These are phyloP conservation scores for Megaceryle alcyon DNA, from an alignment of 2,797 vertebrate species.

Conservation along the genomic window DNA sequence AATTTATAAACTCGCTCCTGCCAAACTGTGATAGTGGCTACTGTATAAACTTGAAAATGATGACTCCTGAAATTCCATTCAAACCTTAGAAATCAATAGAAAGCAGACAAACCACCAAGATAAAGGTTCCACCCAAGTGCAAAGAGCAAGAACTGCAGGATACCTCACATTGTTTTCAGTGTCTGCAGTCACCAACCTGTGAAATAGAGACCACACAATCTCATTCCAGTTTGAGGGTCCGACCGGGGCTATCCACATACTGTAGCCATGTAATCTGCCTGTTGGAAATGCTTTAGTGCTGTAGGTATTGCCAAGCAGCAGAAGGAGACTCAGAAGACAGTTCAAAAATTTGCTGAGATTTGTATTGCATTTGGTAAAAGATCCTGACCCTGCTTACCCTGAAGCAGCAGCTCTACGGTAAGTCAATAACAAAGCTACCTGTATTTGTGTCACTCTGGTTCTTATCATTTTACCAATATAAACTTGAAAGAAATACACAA, in stretches of 20 bases:
- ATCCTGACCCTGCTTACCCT: background rate
- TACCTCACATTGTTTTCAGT: conserved; percentile 13
- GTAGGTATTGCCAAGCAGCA: background rate
- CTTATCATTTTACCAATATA: background rate
- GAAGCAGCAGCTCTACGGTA: background rate
- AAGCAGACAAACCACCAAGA: conserved; percentile 36
- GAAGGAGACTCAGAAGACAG: background rate
- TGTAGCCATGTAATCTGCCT: background rate
- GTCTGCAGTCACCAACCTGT: background rate
- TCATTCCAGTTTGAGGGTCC: background rate
- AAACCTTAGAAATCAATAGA: conserved; percentile 31
- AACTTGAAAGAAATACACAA: background rate
- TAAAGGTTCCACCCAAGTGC: conserved; percentile 33
- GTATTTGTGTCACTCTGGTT: background rate
- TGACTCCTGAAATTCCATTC: conserved; percentile 50
- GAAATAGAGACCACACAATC: background rate
- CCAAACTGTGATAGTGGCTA: conserved; percentile 42
- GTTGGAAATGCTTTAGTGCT: background rate
- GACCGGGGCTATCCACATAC: background rate
- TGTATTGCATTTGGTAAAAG: background rate
- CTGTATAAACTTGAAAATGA: conserved; percentile 28
- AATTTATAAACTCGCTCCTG: conserved; percentile 57
- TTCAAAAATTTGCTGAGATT: background rate
- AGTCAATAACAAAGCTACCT: background rate
- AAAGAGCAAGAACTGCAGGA: conserved; percentile 13